These are phyloP conservation scores for Ectobius pallidus DNA, from an alignment of 2,888 invertebrate species.

Conservation along the genomic window DNA sequence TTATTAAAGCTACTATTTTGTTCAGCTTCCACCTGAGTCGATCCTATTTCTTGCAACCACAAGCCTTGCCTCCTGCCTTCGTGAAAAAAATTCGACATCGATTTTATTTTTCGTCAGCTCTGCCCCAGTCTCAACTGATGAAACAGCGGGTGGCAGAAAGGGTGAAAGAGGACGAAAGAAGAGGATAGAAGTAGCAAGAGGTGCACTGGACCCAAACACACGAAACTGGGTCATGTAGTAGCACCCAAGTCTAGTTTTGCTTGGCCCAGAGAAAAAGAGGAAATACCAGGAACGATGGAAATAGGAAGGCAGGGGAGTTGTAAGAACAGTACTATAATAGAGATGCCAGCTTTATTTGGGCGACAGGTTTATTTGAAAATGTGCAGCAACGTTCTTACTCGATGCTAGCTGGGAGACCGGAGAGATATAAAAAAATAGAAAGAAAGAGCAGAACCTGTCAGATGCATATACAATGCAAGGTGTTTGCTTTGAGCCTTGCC, in stretches of 20 bases:
- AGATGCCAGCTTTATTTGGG: not conserved
- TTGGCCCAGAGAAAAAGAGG: not conserved
- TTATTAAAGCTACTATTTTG: too few relatives aligned
- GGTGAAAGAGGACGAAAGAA: too few relatives aligned
- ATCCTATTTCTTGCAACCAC: too few relatives aligned
- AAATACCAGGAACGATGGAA: not conserved
- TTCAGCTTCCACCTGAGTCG: too few relatives aligned
- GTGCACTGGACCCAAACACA: not conserved
- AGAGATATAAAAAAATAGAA: not conserved
- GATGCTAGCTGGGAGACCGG: not conserved
- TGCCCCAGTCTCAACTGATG: slow-evolving; percentile 1
- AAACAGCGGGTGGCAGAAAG: not conserved
- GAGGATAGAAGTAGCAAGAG: not conserved
- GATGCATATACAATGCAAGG: not conserved
- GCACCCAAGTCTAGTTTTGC: not conserved
- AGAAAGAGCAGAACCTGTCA: not conserved
- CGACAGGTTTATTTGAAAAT: slow-evolving; percentile 8
- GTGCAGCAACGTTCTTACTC: not conserved
- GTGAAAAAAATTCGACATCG: slow-evolving; percentile 11
- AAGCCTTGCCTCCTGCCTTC: too few relatives aligned
- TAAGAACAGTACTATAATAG: slow-evolving; percentile 1
- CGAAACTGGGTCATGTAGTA: slow-evolving; percentile 25
- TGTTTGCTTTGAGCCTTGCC: not conserved
- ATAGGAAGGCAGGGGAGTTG: not conserved
- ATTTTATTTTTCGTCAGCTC: slow-evolving; percentile 20